A percentile compares a stretch with the other conserved stretches of the same genome.
Evolutionary conservation across 2,113 vertebrate species (phyloP).

Genomic region (Chloebia gouldiae): DNA sequence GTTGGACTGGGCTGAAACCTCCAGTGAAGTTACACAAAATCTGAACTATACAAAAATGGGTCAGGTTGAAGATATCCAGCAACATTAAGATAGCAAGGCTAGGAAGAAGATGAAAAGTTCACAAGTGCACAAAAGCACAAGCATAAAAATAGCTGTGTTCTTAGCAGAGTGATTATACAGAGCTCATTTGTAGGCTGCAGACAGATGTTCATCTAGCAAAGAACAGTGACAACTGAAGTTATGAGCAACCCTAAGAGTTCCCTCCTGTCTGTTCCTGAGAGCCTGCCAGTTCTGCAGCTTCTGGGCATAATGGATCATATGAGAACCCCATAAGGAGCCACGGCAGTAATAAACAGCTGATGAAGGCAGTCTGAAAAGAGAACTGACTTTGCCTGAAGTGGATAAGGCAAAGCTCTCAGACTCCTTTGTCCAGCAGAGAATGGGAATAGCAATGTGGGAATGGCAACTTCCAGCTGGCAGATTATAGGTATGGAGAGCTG

Average conservation of each 20-base stretch:
- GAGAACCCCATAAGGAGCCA: not conserved
- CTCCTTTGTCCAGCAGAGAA: not conserved
- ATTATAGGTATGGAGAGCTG: not conserved
- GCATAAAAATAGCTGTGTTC: not conserved
- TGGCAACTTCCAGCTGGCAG: not conserved
- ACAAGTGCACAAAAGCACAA: not conserved
- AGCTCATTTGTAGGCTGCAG: not conserved
- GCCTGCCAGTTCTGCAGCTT: not conserved
- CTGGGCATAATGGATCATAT: not conserved
- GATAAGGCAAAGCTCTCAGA: not conserved
- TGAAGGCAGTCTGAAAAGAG: not conserved
- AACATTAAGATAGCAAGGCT: not conserved
- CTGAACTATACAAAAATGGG: not conserved
- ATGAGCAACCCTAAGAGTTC: not conserved
- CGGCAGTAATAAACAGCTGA: not conserved
- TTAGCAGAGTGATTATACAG: not conserved
- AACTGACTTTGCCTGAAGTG: constrained; percentile 5
- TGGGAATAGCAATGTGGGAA: constrained; percentile 7
- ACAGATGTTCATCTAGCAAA: not conserved
- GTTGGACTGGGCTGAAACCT: not conserved
- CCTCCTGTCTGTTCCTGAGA: not conserved
- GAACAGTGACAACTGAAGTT: not conserved
- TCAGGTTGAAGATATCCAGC: not conserved
- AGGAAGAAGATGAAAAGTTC: not conserved
- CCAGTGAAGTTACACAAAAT: not conserved